A percentile compares a stretch with the other conserved stretches of the same genome.
Evolutionary conservation across 2,888 invertebrate genomes (phyloP).

Genomic region (Amaurobius ferox): DNA sequence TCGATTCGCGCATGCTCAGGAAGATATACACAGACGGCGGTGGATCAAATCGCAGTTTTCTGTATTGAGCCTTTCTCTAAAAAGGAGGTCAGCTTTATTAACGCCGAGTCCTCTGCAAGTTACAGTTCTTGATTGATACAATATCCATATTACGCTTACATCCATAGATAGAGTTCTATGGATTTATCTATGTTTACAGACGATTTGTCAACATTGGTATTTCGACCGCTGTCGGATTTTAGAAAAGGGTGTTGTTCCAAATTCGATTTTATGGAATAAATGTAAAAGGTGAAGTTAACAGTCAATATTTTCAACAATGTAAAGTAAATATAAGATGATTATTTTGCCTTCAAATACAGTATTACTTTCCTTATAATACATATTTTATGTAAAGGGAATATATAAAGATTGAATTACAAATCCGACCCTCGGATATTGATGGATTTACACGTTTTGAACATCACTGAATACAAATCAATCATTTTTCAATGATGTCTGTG

Average conservation of each 20-base stretch:
- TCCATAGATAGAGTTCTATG: neutral
- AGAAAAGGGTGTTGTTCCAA: neutral
- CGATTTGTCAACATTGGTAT: neutral
- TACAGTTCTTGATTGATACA: slow-evolving; percentile 8
- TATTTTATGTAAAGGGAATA: no score
- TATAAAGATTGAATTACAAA: no score
- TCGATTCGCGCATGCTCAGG: slow-evolving; percentile 52
- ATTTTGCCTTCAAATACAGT: no score
- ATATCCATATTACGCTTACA: neutral
- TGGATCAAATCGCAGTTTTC: slow-evolving; percentile 55
- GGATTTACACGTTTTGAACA: no score
- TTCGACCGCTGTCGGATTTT: neutral
- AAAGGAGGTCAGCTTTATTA: slow-evolving; percentile 52
- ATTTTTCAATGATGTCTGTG: no score
- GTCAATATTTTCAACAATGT: neutral
- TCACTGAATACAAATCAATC: no score
- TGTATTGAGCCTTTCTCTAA: slow-evolving; percentile 43
- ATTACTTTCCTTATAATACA: no score
- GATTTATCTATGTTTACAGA: neutral
- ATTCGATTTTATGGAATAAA: neutral
- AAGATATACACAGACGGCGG: slow-evolving; percentile 19
- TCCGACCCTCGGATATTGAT: no score
- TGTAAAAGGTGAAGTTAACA: neutral
- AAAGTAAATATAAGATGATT: no score
- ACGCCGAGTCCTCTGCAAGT: slow-evolving; percentile 20